phyloP scores from a whole-genome alignment of 2,113 vertebrate species.

The Ahaetulla prasina region DNA sequence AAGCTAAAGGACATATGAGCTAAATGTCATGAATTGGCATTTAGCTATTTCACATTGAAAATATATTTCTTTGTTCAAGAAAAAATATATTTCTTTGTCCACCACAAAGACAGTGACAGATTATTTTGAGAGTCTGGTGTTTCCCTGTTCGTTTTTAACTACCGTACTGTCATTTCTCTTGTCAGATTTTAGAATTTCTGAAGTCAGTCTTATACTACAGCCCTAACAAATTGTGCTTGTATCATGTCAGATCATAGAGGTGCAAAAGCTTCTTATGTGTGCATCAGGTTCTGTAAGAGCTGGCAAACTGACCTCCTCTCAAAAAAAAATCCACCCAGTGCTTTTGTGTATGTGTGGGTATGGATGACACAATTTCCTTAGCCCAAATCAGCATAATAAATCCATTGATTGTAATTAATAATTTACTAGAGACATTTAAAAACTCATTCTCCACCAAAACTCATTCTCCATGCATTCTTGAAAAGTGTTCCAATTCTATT shows the following conservation, averaged over 20 bases:
- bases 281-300: not conserved
- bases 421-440: not conserved
- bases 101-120: not conserved
- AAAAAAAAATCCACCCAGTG: not conserved
- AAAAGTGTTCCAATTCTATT: not conserved
- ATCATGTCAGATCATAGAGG: not conserved
- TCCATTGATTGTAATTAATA: not conserved
- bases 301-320: not conserved
- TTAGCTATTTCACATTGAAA: not conserved
- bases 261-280: not conserved
- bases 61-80: not conserved
- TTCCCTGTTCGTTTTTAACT: not conserved
- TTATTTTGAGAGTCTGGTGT: not conserved
- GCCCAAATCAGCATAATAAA: not conserved
- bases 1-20: not conserved
- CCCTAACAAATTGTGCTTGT: not conserved
- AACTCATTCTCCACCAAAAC: not conserved
- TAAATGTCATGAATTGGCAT: not conserved
- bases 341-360: not conserved
- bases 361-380: not conserved
- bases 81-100: not conserved
- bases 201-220: not conserved
- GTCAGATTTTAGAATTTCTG: not conserved
- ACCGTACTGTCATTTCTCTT: not conserved
- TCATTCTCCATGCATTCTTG: not conserved